phyloP scores from a whole-genome alignment of 2,888 invertebrate genomes.

The Brachypterus glaber region DNA sequence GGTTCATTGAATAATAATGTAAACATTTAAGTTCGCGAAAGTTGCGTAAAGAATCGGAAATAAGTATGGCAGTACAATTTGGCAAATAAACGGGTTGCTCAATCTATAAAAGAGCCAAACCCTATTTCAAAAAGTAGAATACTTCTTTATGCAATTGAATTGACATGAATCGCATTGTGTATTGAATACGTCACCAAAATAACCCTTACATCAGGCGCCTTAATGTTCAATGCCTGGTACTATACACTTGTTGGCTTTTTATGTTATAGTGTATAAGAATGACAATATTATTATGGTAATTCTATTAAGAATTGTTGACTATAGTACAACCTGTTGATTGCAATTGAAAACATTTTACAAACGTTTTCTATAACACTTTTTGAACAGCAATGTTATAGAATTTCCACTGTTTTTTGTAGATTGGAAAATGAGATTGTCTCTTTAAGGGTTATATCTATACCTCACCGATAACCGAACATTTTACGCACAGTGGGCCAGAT shows the following conservation, averaged over 20 bases:
- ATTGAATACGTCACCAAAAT: conserved; percentile 34
- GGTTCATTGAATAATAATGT: conserved; percentile 5
- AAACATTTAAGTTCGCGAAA: conserved; percentile 1
- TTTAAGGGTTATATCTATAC: background rate
- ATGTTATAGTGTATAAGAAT: conserved; percentile 41
- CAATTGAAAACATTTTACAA: conserved; percentile 39
- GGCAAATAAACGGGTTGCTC: background rate
- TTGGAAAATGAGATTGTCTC: background rate
- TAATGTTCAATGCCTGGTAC: conserved; percentile 21
- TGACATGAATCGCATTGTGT: conserved; percentile 37
- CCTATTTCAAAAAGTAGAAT: conserved; percentile 31
- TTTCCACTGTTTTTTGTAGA: too few relatives aligned
- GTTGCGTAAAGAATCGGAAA: background rate
- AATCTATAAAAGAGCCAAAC: conserved; percentile 20
- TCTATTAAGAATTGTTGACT: conserved; percentile 41
- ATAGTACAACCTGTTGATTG: conserved; percentile 41
- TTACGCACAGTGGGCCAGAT: too few relatives aligned
- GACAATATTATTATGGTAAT: conserved; percentile 44
- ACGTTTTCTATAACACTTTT: too few relatives aligned
- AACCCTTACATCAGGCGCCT: conserved; percentile 31
- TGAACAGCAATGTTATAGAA: too few relatives aligned
- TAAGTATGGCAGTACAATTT: background rate
- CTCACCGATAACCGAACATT: too few relatives aligned
- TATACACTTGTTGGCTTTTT: conserved; percentile 27
- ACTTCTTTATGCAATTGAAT: conserved; percentile 36